Percentiles rank a stretch among this genome's conserved stretches.
phyloP scores from a whole-genome alignment of 2,888 invertebrate genomes.

The Dermolepida albohirtum region DNA sequence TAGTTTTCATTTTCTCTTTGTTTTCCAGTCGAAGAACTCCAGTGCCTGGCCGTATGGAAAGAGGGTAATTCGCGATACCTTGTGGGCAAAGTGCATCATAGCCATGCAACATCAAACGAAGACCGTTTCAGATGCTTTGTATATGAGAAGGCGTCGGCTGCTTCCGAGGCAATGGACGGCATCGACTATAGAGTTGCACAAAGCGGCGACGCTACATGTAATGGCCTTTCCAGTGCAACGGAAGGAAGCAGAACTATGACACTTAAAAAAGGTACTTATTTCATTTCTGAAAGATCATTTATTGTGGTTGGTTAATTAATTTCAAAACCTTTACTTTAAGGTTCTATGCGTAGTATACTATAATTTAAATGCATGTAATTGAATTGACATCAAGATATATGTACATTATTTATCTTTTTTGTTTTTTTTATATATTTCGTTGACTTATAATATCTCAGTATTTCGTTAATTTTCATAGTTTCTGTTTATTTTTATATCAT shows the following conservation, averaged over 20 bases:
- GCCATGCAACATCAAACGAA: conserved; percentile 90
- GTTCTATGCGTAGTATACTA: too few species aligned
- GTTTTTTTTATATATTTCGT: too few species aligned
- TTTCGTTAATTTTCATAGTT: too few species aligned
- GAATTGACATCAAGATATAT: too few species aligned
- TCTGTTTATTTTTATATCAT: too few species aligned
- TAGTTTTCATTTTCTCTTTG: conserved; percentile 36
- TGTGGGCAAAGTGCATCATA: conserved; percentile 90
- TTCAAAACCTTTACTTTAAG: too few species aligned
- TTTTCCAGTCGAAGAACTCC: conserved; percentile 86
- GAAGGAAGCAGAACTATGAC: conserved; percentile 89
- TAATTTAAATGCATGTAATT: too few species aligned
- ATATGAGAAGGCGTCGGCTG: conserved; percentile 81
- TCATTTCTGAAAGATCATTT: background rate
- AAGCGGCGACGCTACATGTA: conserved; percentile 93
- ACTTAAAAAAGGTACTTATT: conserved; percentile 75
- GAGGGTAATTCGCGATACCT: conserved; percentile 92
- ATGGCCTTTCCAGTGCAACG: conserved; percentile 90
- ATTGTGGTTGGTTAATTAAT: background rate
- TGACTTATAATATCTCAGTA: too few species aligned
- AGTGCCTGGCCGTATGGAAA: conserved; percentile 93
- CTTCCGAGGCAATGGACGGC: conserved; percentile 60
- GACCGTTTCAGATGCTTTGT: conserved; percentile 96
- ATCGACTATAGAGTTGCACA: conserved; percentile 88
- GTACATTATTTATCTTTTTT: too few species aligned